phyloP scores from a whole-genome alignment of 2,888 invertebrate genomes.

The Philonicus albiceps region DNA sequence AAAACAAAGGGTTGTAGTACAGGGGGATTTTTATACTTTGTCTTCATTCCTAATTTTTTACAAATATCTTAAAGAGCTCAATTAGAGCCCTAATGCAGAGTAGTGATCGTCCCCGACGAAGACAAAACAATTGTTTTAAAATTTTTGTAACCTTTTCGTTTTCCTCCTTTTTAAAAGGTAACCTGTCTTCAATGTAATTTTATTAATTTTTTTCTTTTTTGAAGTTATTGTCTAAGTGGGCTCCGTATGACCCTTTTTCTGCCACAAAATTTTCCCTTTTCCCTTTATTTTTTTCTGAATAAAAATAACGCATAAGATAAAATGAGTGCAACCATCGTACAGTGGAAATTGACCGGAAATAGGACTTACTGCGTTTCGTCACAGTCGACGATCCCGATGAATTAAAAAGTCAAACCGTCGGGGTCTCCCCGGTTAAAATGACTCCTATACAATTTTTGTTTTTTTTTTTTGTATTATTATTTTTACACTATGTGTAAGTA shows the following conservation, averaged over 20 bases:
- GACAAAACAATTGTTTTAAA: not conserved
- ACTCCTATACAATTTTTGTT: not conserved
- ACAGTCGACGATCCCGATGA: not conserved
- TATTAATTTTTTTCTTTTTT: not conserved
- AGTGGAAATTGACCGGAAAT: not conserved
- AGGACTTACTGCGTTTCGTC: not conserved
- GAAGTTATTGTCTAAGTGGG: not conserved
- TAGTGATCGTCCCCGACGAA: not conserved
- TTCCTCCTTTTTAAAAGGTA: not conserved
- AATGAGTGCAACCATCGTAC: not conserved
- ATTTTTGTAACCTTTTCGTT: not conserved
- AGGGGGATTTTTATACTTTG: no score
- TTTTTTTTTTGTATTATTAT: not conserved
- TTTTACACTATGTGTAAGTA: not conserved
- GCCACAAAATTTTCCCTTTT: not conserved
- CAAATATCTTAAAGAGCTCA: not conserved
- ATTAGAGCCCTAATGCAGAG: not conserved
- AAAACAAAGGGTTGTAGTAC: no score
- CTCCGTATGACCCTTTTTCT: not conserved
- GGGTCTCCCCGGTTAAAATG: not conserved
- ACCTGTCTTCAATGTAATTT: not conserved
- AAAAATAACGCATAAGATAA: not conserved
- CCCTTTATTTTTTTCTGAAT: not conserved
- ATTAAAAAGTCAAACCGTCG: not conserved
- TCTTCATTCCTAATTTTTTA: no score